Evolutionary conservation across 2,888 invertebrate species (phyloP), one percentile per base, ranked within the genome.

Genomic region (Rhabditoides inermis): DNA sequence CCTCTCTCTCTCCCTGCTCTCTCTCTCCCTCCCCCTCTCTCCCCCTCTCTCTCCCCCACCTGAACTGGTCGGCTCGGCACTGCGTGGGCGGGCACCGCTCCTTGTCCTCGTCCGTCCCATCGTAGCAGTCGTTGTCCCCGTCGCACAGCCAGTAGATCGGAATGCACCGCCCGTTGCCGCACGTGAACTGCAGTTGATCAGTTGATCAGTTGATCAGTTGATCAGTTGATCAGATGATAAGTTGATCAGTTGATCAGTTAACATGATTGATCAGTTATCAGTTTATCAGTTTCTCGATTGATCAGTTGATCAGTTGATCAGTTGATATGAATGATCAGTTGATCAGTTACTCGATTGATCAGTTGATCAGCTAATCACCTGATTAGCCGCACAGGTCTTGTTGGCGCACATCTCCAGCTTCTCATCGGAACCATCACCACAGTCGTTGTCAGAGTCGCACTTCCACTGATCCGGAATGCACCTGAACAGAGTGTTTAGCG

Each of bases 371-470:
- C 18, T 20, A 7, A 49, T 62, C 27, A 68, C 72, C 75, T 92
- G 88, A 77, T 88, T 88, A 0, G 85, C 80, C 0, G 89, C 88
- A 69, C 92, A 94, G 0, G 90, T 91, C 26, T 61, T 53, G 48
- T 76, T 77, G 0, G 88, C 88, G 54, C 75, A 75, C 18, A 72
- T 18, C 40, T 71, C 69, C 5, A 70, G 36, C 45, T 90, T 86
- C 79, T 92, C 91, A 78, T 92, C 91, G 0, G 87, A 87, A 45
- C 88, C 89, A 76, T 86, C 87, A 63, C 88, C 89, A 80, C 91
- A 91, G 82, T 91, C 90, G 77, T 85, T 85, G 77, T 89, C 88
- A 80, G 90, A 90, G 82, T 92, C 89, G 83, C 91, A 92, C 68
- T 90, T 88, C 85, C 85, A 75, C 55, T 72, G 72, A 36, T 72